Base-by-base conservation (phyloP, 2,888 invertebrate species). In the Spodoptera littoralis region DNA sequence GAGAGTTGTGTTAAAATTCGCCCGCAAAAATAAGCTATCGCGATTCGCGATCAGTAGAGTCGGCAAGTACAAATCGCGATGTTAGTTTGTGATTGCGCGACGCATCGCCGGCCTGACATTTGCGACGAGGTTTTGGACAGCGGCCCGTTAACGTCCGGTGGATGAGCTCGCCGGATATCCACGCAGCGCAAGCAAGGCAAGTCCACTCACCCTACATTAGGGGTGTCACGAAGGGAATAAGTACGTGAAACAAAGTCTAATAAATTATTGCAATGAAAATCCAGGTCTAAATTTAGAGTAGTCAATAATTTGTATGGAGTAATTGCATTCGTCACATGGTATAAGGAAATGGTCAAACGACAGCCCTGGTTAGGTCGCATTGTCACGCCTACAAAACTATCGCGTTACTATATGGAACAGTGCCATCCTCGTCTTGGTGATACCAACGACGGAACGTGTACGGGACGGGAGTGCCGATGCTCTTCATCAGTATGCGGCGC, bases 81-180 rank as follows among this genome's bases (percentile, higher is more conserved):
- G 69, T 60, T 65, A 45, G 60, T 73, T 75, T 62, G 73, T 60
- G 68, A 70, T 74, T 73, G 70, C 76, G 69, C 62, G 60, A 63
- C 72, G 65, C 59, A 66, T 68, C 53, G 67, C 69, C 57, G 60
- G 65, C 63, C 52, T 82, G 81, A 84, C 81, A 84, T 83, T 84
- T 73, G 84, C 83, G 66, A 74, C 61, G 57, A 62, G 62, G 68
- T 82, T 88, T 90, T 90, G 88, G 90, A 72, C 82, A 79, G 76
- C 50, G 84, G 78, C 73, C 92, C 92, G 92, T 92, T 92, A 93
- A 79, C 86, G 79, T 90, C 91, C 90, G 90, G 89, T 88, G 84
- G 93, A 93, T 93, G 84, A 92, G 88, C 89, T 64, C 62, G 82
- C 88, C 90, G 93, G 92, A 93, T 90, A 90, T 91, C 85, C 84